phyloP scores from a whole-genome alignment of 2,113 vertebrate species.

The Australoheros scitulus region DNA sequence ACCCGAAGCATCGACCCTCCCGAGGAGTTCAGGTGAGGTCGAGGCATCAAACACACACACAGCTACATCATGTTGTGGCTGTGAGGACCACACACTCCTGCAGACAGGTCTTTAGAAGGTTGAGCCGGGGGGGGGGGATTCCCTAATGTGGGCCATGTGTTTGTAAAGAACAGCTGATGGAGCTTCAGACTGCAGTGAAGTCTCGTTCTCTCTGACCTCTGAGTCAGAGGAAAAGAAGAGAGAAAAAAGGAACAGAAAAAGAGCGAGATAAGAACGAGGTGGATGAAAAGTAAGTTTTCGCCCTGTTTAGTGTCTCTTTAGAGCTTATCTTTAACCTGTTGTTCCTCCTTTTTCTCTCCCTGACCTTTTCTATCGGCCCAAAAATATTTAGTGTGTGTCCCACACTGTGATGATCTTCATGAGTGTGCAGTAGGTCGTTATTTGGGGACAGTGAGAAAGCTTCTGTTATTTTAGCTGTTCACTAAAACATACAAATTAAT shows the following conservation, averaged over 20 bases:
- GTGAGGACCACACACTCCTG: constrained; percentile 19
- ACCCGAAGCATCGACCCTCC: not conserved
- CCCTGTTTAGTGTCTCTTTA: not conserved
- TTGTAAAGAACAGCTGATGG: not conserved
- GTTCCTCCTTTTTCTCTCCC: not conserved
- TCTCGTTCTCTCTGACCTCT: not conserved
- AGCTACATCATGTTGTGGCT: constrained; percentile 14
- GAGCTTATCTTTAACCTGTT: not conserved
- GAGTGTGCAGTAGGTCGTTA: not conserved
- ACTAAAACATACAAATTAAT: not conserved
- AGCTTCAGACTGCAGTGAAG: not conserved
- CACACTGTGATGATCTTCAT: too few relatives aligned
- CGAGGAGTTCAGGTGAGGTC: not conserved
- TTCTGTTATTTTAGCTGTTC: not conserved
- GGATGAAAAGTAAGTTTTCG: not conserved
- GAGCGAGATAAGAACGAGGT: not conserved
- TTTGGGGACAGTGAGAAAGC: not conserved
- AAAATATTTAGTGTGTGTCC: not conserved
- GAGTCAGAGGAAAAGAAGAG: not conserved
- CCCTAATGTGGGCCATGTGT: constrained; percentile 2
- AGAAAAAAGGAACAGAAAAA: too few relatives aligned
- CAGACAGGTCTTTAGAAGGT: constrained; percentile 34
- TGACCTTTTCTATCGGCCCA: not conserved
- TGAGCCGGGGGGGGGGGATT: constrained; percentile 5
- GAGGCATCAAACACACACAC: not conserved